These are phyloP conservation scores for Sinosuthora webbiana DNA, from an alignment of 2,113 vertebrate species.

Conservation along the genomic window DNA sequence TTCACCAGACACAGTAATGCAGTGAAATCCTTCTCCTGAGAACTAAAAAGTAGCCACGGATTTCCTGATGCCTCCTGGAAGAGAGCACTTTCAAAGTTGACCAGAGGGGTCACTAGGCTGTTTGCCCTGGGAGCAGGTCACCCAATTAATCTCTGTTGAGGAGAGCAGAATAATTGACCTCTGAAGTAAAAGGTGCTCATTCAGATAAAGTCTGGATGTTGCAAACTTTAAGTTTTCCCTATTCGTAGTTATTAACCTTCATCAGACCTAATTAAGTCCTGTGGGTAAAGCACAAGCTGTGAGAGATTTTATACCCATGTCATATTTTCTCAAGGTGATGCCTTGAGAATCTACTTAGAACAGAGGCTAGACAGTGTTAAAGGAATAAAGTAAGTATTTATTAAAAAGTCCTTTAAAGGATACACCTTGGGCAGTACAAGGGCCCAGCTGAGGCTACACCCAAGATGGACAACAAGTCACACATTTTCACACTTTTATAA, in stretches of 20 bases:
- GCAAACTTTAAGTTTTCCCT: constrained; percentile 15
- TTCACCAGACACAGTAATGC: neutral
- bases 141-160: neutral
- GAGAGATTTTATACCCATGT: neutral
- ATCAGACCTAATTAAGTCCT: constrained; percentile 17
- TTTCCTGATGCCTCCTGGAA: neutral
- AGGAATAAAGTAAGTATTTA: neutral
- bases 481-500: neutral
- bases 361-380: neutral
- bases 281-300: neutral
- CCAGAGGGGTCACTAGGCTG: neutral
- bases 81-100: neutral
- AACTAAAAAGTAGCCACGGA: neutral
- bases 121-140: neutral
- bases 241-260: constrained; percentile 16
- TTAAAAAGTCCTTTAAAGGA: neutral
- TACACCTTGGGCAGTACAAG: neutral
- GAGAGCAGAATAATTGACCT: neutral
- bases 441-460: neutral
- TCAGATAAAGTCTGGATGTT: neutral
- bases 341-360: neutral
- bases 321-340: neutral
- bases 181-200: neutral
- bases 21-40: neutral
- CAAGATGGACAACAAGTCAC: neutral